Evolutionary conservation across 2,888 invertebrate species (phyloP).

Genomic region (Fragum fragum): DNA sequence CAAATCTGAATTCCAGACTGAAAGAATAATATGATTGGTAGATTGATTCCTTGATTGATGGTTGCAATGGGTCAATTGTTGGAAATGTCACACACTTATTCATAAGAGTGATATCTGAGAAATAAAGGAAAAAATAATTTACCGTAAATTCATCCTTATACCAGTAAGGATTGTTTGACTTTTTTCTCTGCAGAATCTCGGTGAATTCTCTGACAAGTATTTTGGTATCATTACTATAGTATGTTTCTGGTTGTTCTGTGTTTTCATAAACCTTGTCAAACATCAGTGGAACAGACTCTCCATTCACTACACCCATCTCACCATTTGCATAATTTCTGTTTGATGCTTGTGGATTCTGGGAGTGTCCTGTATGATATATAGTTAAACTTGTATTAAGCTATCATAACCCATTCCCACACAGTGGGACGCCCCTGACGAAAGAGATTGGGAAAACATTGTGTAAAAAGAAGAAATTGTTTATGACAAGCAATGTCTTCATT

Average conservation of each 20-base stretch:
- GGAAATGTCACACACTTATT: too few relatives aligned
- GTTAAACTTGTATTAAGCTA: too few relatives aligned
- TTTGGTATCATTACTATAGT: conserved; percentile 48
- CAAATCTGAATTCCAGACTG: too few relatives aligned
- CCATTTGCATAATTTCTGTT: not conserved
- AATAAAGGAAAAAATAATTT: too few relatives aligned
- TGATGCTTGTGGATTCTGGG: not conserved
- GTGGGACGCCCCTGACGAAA: too few relatives aligned
- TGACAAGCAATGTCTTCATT: too few relatives aligned
- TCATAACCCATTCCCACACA: not conserved
- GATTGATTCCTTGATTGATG: too few relatives aligned
- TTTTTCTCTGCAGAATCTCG: conserved; percentile 44
- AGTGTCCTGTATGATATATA: not conserved
- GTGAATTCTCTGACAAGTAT: conserved; percentile 54
- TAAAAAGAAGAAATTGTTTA: too few relatives aligned
- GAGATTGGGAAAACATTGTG: too few relatives aligned
- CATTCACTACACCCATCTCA: not conserved
- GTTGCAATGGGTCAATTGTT: too few relatives aligned
- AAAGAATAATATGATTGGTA: too few relatives aligned
- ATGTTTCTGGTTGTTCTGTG: conserved; percentile 2
- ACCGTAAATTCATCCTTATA: conserved; percentile 63
- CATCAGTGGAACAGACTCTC: conserved; percentile 7
- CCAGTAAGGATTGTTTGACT: conserved; percentile 44
- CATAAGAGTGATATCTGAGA: too few relatives aligned
- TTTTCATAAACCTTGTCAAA: not conserved